Base-by-base conservation (phyloP, 2,797 vertebrate genomes). In the Smutsia temminckii region DNA sequence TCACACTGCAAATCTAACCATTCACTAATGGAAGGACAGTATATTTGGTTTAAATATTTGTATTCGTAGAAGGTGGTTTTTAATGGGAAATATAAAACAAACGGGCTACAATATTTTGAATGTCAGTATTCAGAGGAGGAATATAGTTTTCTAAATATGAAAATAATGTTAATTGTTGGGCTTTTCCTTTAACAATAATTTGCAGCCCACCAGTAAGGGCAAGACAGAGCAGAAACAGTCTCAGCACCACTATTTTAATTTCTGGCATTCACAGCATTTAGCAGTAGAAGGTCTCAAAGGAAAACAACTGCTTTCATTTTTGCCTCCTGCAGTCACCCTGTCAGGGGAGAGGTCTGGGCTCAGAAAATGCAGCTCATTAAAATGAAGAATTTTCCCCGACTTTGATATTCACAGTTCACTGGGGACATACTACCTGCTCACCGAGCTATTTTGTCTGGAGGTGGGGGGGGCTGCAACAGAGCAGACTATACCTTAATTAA, bases 261-360 rank as follows among this genome's bases (percentile, higher is more conserved):
- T 85, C 95, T 97, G 88, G 94, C 53, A 97, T 85, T 80, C 96
- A 79, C 57, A 86, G 78, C 89, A 97, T 92, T 98, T 97, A 98
- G 93, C 59, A 97, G 79, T 57, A 1, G 8, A 95, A 64, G 9
- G 42, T 96, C 97, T 98, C 97, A 95, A 94, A 97, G 88, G 92
- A 94, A 89, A 86, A 97, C 51, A 95, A 77, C 74, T 86, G 49
- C 96, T 97, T 97, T 97, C 96, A 90, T 97, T 97, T 95, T 90
- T 97, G 95, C 96, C 94, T 98, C 97, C 96, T 95, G 87, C 89
- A 97, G 89, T 81, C 96, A 95, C 93, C 57, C 96, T 97, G 97
- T 91, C 94, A 87, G 63, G 61, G 96, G 75, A 91, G 71, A 96
- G 80, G 75, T 87, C 85, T 90, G 72, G 84, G 93, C 96, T 97